A percentile compares a stretch with the other conserved stretches of the same genome.
Conservation (phyloP, 23 tunicate species). For the Ciona savignyi region DNA sequence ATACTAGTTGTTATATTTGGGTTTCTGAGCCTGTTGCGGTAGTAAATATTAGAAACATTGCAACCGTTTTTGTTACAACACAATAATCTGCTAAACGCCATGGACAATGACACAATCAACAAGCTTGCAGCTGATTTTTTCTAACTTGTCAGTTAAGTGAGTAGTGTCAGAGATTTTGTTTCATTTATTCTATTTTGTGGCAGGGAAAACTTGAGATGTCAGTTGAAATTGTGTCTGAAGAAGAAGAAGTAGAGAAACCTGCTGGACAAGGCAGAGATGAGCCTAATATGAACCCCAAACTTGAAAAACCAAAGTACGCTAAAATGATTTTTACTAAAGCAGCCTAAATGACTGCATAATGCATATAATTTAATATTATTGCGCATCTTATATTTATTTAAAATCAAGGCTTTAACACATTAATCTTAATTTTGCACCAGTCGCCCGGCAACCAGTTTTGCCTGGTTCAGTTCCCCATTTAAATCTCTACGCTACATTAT, state of each 20-base stretch:
- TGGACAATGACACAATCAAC: too few species aligned
- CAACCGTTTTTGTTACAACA: too few species aligned
- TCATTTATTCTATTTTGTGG: background rate
- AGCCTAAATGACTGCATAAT: too few species aligned
- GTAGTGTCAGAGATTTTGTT: background rate
- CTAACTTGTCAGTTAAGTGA: background rate
- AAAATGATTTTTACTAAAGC: too few species aligned
- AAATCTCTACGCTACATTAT: conserved; percentile 91
- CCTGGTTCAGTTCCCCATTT: conserved; percentile 95
- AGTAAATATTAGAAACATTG: too few species aligned
- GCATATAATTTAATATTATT: too few species aligned
- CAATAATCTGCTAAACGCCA: too few species aligned
- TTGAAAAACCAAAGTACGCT: conserved; percentile 83
- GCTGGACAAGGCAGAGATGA: conserved; percentile 59
- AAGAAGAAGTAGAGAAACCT: conserved; percentile 76
- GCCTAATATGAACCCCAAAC: conserved; percentile 77
- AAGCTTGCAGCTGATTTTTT: background rate
- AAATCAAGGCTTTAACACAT: too few species aligned
- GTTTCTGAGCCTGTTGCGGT: too few species aligned
- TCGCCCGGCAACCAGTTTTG: conserved; percentile 94
- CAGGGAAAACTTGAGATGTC: conserved; percentile 94
- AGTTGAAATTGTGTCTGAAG: conserved; percentile 57
- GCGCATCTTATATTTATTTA: too few species aligned
- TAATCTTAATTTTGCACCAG: conserved; percentile 28
- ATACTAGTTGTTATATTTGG: too few species aligned